phyloP scores from a whole-genome alignment of 92 coral and sea anemone species.

The Diadumene lineata region DNA sequence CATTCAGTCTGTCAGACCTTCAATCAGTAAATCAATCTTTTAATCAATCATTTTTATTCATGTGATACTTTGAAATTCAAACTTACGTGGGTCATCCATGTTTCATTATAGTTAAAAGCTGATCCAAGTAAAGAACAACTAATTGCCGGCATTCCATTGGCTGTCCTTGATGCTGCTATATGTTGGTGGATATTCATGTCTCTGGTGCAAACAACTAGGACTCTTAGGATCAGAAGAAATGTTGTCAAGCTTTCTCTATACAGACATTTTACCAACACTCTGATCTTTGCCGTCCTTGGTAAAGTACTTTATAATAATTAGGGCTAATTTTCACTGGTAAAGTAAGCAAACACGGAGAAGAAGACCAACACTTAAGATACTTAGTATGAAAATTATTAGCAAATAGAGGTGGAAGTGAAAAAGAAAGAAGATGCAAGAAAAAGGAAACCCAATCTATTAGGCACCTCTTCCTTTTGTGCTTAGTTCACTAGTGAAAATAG shows the following conservation, averaged over 20 bases:
- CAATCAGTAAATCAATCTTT: too few species aligned
- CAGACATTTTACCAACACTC: conserved; percentile 95
- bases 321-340: too few species aligned
- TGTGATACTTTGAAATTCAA: neutral
- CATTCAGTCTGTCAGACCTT: neutral
- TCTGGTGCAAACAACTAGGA: conserved; percentile 91
- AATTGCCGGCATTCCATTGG: conserved; percentile 83
- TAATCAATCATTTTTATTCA: neutral
- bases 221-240: conserved; percentile 91
- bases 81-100: too few species aligned
- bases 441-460: too few species aligned
- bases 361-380: too few species aligned
- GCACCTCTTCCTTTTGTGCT: too few species aligned
- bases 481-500: too few species aligned
- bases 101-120: conserved; percentile 63
- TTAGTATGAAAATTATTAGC: too few species aligned
- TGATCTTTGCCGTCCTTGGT: conserved; percentile 93
- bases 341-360: too few species aligned
- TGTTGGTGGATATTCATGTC: conserved; percentile 99
- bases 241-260: conserved; percentile 87
- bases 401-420: too few species aligned
- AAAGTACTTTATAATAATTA: too few species aligned
- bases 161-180: conserved; percentile 95
- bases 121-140: conserved; percentile 76
- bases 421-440: too few species aligned